Evolutionary conservation across 2,797 vertebrate species (phyloP).

Genomic region (Numenius phaeopus): DNA sequence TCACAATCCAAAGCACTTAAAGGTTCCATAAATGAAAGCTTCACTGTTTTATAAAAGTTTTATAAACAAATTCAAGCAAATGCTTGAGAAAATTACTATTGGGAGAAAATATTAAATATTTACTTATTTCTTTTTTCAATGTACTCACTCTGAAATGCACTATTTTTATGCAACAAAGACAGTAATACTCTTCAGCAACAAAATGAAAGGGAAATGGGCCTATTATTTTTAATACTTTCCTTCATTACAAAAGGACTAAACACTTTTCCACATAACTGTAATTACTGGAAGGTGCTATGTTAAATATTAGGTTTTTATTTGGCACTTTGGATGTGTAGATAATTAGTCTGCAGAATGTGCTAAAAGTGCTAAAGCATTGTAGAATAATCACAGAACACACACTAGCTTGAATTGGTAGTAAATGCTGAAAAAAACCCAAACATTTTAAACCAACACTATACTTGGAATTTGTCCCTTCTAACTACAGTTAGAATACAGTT

Average conservation of each 20-base stretch:
- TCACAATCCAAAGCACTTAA: background rate
- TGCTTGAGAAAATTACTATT: background rate
- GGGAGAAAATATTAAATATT: background rate
- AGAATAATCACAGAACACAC: background rate
- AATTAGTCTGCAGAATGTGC: background rate
- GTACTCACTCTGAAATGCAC: background rate
- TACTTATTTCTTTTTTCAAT: background rate
- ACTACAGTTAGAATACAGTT: background rate
- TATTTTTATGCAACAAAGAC: background rate
- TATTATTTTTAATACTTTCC: background rate
- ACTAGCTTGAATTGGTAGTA: background rate
- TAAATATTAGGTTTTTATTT: constrained; percentile 13
- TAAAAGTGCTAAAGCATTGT: background rate
- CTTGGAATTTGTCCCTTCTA: background rate
- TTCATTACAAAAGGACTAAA: background rate
- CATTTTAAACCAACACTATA: background rate
- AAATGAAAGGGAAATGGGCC: background rate
- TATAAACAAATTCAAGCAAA: background rate
- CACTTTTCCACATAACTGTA: background rate
- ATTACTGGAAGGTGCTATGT: background rate
- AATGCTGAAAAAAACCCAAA: background rate
- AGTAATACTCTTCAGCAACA: background rate
- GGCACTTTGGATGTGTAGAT: background rate
- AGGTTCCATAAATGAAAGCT: background rate
- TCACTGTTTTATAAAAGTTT: background rate